Evolutionary conservation across 2,113 vertebrate genomes (phyloP).

Genomic region (Eira barbara): DNA sequence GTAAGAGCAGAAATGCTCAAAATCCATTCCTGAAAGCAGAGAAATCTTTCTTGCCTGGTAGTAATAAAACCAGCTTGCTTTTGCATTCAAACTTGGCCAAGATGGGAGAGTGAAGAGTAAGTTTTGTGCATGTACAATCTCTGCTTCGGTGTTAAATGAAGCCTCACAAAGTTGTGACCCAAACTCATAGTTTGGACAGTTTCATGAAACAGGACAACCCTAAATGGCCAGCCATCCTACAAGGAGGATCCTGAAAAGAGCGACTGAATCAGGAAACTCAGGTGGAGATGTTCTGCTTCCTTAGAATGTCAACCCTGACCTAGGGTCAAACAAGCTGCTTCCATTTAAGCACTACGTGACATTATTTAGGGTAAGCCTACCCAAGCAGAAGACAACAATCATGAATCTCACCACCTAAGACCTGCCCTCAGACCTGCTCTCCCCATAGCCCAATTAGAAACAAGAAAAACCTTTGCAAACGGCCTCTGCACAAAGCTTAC

Average conservation of each 20-base stretch:
- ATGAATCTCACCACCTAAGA: background rate
- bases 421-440: no score
- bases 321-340: background rate
- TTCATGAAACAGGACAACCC: background rate
- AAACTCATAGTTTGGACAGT: background rate
- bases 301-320: background rate
- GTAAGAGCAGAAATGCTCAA: background rate
- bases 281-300: background rate
- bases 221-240: background rate
- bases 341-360: background rate
- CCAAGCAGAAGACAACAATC: conserved; percentile 7
- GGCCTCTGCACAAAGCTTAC: background rate
- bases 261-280: background rate
- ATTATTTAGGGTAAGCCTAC: background rate
- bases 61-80: background rate
- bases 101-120: background rate
- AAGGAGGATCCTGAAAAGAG: background rate
- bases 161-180: background rate
- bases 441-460: background rate
- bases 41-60: background rate
- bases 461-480: background rate
- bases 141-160: background rate
- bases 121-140: background rate
- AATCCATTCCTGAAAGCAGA: background rate
- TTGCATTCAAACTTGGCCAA: background rate